Conservation (phyloP, 2,888 invertebrate species). For the Agonopterix arenella region DNA sequence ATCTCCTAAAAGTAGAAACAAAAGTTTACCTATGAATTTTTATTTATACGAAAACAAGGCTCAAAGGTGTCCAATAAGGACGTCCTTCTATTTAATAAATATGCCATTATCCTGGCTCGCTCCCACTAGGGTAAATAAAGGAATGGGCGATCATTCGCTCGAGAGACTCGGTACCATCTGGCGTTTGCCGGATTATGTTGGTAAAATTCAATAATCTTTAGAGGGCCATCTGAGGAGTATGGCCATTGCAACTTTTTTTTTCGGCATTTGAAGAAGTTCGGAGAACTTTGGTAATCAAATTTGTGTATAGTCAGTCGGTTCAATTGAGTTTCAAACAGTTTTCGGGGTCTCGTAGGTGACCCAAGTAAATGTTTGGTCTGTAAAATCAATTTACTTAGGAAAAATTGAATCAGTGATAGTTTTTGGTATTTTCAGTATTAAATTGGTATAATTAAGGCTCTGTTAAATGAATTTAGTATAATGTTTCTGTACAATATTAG, state of each 20-base stretch:
- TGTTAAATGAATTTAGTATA: too few species aligned
- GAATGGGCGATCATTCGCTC: constrained; percentile 54
- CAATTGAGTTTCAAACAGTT: constrained; percentile 11
- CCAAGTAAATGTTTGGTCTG: constrained; percentile 20
- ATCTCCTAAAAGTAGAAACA: not conserved
- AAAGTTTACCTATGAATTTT: constrained; percentile 5
- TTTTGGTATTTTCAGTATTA: too few species aligned
- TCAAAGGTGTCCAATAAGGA: constrained; percentile 35
- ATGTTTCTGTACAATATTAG: too few species aligned
- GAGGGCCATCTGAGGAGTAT: constrained; percentile 53
- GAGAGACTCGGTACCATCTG: constrained; percentile 53
- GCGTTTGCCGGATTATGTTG: constrained; percentile 57
- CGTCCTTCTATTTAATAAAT: constrained; percentile 45
- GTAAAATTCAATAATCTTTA: constrained; percentile 66
- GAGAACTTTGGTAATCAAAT: constrained; percentile 17
- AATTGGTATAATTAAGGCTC: too few species aligned
- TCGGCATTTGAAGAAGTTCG: constrained; percentile 28
- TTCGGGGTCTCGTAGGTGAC: constrained; percentile 13
- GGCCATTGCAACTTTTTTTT: constrained; percentile 49
- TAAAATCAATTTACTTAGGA: too few species aligned
- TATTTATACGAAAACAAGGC: constrained; percentile 21
- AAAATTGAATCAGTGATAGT: too few species aligned
- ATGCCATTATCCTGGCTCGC: constrained; percentile 41
- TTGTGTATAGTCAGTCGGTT: constrained; percentile 26
- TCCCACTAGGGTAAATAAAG: constrained; percentile 43